Evolutionary conservation across 2,113 vertebrate species (phyloP), one percentile per base, ranked within the genome.

Genomic region (Nymphicus hollandicus): DNA sequence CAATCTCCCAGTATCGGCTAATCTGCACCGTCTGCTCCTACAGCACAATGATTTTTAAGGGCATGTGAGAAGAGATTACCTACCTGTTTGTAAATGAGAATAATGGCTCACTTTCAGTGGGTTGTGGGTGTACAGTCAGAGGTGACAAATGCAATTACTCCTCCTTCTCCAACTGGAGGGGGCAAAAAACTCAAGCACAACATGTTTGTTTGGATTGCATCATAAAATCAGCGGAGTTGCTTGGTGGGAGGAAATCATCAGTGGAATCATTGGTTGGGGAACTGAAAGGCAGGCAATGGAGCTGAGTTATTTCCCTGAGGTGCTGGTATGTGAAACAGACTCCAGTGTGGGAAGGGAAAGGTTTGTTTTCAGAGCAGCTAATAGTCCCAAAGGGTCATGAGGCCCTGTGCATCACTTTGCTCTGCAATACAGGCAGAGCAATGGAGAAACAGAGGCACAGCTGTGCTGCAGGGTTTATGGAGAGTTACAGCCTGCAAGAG

Each of bases 81-180:
- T 93, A 13, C 93, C 93, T 93, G 95, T 95, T 97, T 96, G 96
- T 97, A 96, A 96, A 95, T 96, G 95, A 95, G 95, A 91, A 74
- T 81, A 94, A 95, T 87, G 56, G 55, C 95, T 95, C 22, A 5
- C 90, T 93, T 96, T 91, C 95, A 68, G 63, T n/a, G 81, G 89
- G 73, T 79, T 83, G 91, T 56, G 78, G 94, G 77, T 49, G 56
- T 76, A 39, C 3, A 44, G 53, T 35, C 81, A 76, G 88, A 91
- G 93, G 91, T 91, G 92, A 80, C 88, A 97, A 95, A 95, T 18
- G 70, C 90, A 93, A 95, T 96, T 93, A 86, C 58, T 89, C 50
- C 92, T 95, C 92, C 60, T 93, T 24, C 50, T 71, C 18, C 53
- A 53, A 9, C 10, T 1, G 0, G 22, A 73, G 66, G 39, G 33